Evolutionary conservation across 1,140 invertebrate genomes (phyloP).

Genomic region (Tetragnatha versicolor): DNA sequence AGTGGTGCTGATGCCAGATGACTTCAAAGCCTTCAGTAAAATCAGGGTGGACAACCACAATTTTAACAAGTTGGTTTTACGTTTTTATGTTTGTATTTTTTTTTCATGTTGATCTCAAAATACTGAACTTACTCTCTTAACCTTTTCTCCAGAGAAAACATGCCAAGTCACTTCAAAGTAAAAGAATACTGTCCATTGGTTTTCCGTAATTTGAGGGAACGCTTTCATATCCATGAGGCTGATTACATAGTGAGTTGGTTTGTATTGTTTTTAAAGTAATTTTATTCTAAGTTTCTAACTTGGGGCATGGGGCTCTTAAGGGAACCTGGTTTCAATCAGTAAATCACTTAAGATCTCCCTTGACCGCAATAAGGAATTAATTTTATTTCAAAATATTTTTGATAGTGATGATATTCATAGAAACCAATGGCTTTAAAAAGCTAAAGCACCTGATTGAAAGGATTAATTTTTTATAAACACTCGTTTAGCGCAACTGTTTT

Average conservation of each 20-base stretch:
- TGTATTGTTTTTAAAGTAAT: background rate
- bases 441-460: too few relatives aligned
- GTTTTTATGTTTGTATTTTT: background rate
- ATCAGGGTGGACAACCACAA: slow-evolving; percentile 98
- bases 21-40: slow-evolving; percentile 88
- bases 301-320: too few relatives aligned
- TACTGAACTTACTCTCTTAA: background rate
- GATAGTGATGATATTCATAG: too few relatives aligned
- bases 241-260: slow-evolving; percentile 72
- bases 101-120: background rate
- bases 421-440: too few relatives aligned
- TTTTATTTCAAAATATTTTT: too few relatives aligned
- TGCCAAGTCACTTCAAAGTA: slow-evolving; percentile 99
- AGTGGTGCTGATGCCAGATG: slow-evolving; percentile 97
- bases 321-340: too few relatives aligned
- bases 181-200: slow-evolving; percentile 99
- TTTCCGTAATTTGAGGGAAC: slow-evolving; percentile 95
- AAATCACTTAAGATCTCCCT: too few relatives aligned
- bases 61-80: slow-evolving; percentile 84
- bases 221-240: slow-evolving; percentile 91
- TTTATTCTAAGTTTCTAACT: too few relatives aligned
- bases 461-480: too few relatives aligned
- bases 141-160: slow-evolving; percentile 78
- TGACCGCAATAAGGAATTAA: too few relatives aligned
- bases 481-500: too few relatives aligned